Percentiles rank a stretch among this genome's conserved stretches.
These are phyloP conservation scores for Chiropotes sagulatus DNA, from an alignment of 2,797 vertebrate genomes.

Conservation along the genomic window DNA sequence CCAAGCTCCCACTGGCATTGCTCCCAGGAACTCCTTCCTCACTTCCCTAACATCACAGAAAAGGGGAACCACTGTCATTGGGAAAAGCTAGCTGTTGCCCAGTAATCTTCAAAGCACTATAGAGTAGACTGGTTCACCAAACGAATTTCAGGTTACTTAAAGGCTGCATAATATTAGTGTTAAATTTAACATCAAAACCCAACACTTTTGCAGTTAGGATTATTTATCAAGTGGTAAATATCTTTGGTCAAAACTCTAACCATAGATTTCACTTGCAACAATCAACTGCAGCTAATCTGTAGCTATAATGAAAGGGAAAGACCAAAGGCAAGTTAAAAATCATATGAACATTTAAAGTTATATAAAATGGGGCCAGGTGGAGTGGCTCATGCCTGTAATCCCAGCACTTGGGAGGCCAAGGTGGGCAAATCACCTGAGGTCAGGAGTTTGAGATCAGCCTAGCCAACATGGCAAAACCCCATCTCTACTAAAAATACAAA, in stretches of 20 bases:
- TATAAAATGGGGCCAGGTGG: neutral
- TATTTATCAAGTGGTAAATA: constrained; percentile 13
- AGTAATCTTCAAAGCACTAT: neutral
- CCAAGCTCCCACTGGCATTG: constrained; percentile 40
- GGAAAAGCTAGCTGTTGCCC: neutral
- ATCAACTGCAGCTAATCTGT: neutral
- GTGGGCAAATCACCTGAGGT: neutral
- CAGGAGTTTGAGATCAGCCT: neutral
- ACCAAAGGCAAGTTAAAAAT: neutral
- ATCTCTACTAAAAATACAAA: neutral
- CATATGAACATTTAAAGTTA: neutral
- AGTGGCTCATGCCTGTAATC: neutral
- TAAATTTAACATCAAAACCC: neutral
- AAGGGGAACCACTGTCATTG: neutral
- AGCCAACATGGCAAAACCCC: neutral
- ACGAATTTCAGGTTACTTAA: neutral
- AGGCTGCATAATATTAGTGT: neutral
- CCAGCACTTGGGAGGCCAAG: neutral
- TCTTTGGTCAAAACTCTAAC: constrained; percentile 20
- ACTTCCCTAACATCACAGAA: constrained; percentile 43
- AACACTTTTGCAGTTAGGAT: neutral
- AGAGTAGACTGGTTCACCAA: neutral
- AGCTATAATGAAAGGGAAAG: neutral
- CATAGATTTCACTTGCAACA: constrained; percentile 32
- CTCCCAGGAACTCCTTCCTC: constrained; percentile 52